phyloP scores from a whole-genome alignment of 2,113 vertebrate species.

The Cettia cetti region DNA sequence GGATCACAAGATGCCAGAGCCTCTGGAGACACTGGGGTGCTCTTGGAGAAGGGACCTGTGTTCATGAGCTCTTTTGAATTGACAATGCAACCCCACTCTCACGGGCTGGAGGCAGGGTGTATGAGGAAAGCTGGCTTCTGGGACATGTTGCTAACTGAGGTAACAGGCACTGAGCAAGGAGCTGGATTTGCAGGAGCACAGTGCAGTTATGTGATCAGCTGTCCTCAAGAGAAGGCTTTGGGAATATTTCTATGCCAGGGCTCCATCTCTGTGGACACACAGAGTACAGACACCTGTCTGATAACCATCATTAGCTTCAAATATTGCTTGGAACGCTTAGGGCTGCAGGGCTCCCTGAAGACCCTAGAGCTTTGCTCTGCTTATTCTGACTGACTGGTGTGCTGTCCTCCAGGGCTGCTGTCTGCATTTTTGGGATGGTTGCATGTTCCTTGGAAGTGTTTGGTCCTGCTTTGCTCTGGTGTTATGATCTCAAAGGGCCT shows the following conservation, averaged over 20 bases:
- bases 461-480: background rate
- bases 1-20: background rate
- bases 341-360: background rate
- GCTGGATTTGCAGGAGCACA: background rate
- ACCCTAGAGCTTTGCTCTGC: background rate
- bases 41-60: background rate
- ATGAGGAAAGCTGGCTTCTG: background rate
- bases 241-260: background rate
- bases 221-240: rapidly evolving
- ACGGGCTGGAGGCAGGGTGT: rapidly evolving
- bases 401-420: background rate
- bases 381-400: background rate
- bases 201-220: background rate
- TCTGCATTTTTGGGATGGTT: background rate
- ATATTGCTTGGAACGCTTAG: background rate
- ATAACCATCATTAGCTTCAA: background rate
- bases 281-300: background rate
- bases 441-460: background rate
- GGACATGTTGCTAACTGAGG: background rate
- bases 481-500: background rate
- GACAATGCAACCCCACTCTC: background rate
- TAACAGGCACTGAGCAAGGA: background rate
- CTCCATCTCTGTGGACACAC: background rate
- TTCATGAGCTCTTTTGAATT: background rate
- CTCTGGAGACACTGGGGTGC: background rate